These are phyloP conservation scores for Ditylenchus weischeri DNA, from an alignment of 2,888 invertebrate species.

Conservation along the genomic window DNA sequence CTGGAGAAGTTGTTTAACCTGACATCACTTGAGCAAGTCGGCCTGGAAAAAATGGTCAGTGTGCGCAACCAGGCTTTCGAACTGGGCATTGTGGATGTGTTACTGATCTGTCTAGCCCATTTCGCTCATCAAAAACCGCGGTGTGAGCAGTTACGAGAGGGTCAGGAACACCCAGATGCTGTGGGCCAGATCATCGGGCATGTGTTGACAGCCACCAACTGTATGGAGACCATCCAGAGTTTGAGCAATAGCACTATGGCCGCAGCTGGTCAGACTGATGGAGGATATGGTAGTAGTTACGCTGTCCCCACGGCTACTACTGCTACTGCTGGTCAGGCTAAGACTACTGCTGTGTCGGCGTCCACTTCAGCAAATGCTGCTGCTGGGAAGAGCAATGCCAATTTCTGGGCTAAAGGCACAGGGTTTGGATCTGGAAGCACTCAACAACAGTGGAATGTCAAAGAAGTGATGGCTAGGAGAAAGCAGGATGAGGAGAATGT, in stretches of 20 bases:
- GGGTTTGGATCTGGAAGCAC: constrained; percentile 94
- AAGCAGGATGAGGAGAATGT: constrained; percentile 89
- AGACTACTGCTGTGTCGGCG: neutral
- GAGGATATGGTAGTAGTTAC: neutral
- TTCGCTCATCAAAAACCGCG: constrained; percentile 68
- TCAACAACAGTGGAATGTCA: constrained; percentile 92
- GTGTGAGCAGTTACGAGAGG: neutral
- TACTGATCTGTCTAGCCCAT: constrained; percentile 81
- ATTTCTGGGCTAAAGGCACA: constrained; percentile 85
- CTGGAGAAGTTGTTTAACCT: constrained; percentile 11
- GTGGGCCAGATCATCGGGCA: constrained; percentile 1
- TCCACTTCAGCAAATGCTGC: neutral
- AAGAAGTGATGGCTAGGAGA: constrained; percentile 83
- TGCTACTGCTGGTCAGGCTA: neutral
- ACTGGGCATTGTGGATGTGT: constrained; percentile 65
- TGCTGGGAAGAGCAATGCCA: constrained; percentile 9
- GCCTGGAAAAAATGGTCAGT: constrained; percentile 8
- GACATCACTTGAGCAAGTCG: constrained; percentile 8
- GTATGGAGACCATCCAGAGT: neutral
- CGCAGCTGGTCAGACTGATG: neutral
- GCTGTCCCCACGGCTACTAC: constrained; percentile 1
- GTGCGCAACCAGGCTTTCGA: constrained; percentile 18
- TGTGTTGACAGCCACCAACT: neutral
- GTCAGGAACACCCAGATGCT: neutral
- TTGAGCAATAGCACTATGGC: neutral